phyloP scores from a whole-genome alignment of 2,888 invertebrate genomes.

The Marronus borbonicus region DNA sequence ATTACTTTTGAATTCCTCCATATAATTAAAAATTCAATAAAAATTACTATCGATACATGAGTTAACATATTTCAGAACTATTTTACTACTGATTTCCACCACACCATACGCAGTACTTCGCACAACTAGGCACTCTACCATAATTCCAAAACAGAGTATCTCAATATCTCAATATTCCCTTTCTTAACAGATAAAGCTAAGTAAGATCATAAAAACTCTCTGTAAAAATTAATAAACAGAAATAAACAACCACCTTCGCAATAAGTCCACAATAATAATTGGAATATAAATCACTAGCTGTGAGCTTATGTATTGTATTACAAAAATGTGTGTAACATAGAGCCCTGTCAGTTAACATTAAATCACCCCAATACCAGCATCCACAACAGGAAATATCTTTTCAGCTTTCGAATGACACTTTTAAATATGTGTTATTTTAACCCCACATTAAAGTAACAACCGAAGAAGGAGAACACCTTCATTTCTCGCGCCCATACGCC shows the following conservation, averaged over 20 bases:
- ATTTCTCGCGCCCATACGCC: background rate
- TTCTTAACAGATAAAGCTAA: too few relatives aligned
- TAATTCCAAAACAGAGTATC: too few relatives aligned
- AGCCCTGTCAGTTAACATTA: conserved; percentile 50
- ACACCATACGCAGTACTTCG: too few relatives aligned
- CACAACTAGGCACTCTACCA: too few relatives aligned
- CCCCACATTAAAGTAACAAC: conserved; percentile 48
- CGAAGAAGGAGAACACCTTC: conserved; percentile 32
- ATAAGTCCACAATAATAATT: conserved; percentile 34
- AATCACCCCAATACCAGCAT: conserved; percentile 47
- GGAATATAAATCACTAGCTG: conserved; percentile 36
- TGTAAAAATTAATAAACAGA: background rate
- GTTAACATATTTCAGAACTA: too few relatives aligned
- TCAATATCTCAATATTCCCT: too few relatives aligned
- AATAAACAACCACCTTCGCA: background rate
- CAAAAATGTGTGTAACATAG: conserved; percentile 48
- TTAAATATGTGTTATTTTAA: conserved; percentile 49
- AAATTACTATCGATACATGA: too few relatives aligned
- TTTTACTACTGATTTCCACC: too few relatives aligned
- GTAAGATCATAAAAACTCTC: background rate
- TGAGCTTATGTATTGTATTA: conserved; percentile 42
- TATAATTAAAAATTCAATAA: too few relatives aligned
- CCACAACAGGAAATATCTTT: conserved; percentile 54
- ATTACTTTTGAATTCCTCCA: too few relatives aligned
- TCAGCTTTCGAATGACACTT: conserved; percentile 47